phyloP scores from a whole-genome alignment of 2,113 vertebrate species.

The Prunella fulvescens region DNA sequence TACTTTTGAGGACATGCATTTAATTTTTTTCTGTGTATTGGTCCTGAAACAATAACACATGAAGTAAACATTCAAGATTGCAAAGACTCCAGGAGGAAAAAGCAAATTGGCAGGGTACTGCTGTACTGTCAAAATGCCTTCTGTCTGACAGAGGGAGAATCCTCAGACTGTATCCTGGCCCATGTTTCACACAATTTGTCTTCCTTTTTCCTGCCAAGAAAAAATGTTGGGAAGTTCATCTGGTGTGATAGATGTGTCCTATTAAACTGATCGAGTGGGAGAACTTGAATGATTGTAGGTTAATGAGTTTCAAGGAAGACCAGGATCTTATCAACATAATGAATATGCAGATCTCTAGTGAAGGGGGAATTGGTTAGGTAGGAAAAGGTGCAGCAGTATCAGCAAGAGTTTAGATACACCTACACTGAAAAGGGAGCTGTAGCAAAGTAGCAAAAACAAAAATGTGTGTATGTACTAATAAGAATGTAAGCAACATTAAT shows the following conservation, averaged over 20 bases:
- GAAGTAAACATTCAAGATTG: neutral
- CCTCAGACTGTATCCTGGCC: neutral
- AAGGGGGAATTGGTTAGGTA: neutral
- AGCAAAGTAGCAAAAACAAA: neutral
- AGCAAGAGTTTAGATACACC: neutral
- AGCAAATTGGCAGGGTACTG: neutral
- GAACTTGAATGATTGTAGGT: neutral
- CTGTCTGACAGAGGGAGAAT: neutral
- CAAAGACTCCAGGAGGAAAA: neutral
- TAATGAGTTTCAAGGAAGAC: neutral
- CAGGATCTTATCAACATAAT: neutral
- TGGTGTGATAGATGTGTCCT: neutral
- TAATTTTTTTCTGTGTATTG: neutral
- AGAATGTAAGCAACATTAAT: neutral
- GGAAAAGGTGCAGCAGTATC: neutral
- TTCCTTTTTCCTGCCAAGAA: neutral
- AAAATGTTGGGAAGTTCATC: neutral
- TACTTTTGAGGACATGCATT: neutral
- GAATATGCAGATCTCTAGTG: neutral
- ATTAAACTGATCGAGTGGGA: neutral
- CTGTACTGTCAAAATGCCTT: neutral
- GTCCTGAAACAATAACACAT: neutral
- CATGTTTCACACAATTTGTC: neutral
- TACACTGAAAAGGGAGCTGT: neutral
- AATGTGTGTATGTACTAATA: neutral